These are phyloP conservation scores for Melanitta fusca DNA, from an alignment of 2,797 vertebrate genomes.

Conservation along the genomic window DNA sequence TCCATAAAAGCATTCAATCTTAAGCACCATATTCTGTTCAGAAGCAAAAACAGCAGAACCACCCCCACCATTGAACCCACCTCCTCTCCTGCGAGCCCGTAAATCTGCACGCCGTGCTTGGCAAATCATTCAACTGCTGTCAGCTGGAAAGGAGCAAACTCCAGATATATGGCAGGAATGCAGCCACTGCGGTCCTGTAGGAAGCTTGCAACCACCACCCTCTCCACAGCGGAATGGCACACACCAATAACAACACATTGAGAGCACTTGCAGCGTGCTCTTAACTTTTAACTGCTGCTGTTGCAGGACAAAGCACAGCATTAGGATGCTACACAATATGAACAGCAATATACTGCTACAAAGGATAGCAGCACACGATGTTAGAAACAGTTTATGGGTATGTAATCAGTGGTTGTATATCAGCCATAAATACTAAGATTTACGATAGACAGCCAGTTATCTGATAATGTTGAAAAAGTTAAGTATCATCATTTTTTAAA, in stretches of 20 bases:
- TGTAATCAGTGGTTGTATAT: neutral
- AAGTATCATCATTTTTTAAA: neutral
- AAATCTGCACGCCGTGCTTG: neutral
- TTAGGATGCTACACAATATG: neutral
- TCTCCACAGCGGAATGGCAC: neutral
- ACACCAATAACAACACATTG: accelerated
- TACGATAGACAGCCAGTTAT: neutral
- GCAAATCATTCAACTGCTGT: neutral
- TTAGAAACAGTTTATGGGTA: neutral
- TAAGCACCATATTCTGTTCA: neutral
- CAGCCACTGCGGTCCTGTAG: neutral
- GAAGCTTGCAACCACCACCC: neutral
- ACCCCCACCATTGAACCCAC: neutral
- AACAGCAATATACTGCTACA: neutral
- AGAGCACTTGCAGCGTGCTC: neutral
- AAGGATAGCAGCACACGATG: neutral
- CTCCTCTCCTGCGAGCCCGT: neutral
- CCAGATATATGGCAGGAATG: neutral
- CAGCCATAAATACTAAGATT: neutral
- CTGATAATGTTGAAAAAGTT: neutral
- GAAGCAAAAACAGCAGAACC: neutral
- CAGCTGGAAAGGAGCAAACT: neutral
- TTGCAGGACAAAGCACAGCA: neutral
- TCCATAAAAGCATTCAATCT: neutral
- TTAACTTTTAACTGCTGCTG: neutral